Base-by-base conservation (phyloP, 2,797 vertebrate genomes). In the Ctenopoma kingsleyae region DNA sequence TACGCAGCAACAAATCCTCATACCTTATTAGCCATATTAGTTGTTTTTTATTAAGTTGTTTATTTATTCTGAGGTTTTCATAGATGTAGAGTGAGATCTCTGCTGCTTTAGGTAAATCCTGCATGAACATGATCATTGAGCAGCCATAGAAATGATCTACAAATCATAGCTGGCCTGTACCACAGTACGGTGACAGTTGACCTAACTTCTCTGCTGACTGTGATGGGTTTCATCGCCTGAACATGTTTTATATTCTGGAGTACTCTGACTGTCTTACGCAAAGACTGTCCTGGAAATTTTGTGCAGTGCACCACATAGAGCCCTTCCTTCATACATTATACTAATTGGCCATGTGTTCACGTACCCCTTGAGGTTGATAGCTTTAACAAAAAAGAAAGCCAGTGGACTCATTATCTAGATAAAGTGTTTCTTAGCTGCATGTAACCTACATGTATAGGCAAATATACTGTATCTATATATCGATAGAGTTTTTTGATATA, bases 331-430 rank as follows among this genome's bases (percentile, higher is more conserved):
- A 78, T 81, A 71, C 13, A 55, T 76, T 68, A 68, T 25, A 60
- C 19, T 88, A 82, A 81, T 80, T 81, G 52, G 58, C 36, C 19
- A 5, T 76, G 49, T 66, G 68, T 71, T 63, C 64, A 43, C 13
- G n/a, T 52, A 72, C 61, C 77, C 48, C 75, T 58, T 67, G 67
- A 46, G 13, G 69, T 25, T 27, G 47, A 51, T 16, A 11, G 56
- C 44, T 60, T 59, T 35, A 65, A 53, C 19, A 54, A 62, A 67
- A 41, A 52, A 44, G 12, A 69, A 70, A 65, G 32, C 43, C 60
- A 38, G 38, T 2, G 40, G 55, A 49, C 51, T 83, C 72, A 63
- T 79, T 85, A 75, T 59, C 46, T 7, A 64, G 74, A 82, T 48
- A 48, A 71, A 81, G 25, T 51, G 51, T 44, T 69, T 65, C 27